Percentiles rank a stretch among this genome's conserved stretches.
Conservation (phyloP, 2,113 vertebrate species). For the Geococcyx californianus region DNA sequence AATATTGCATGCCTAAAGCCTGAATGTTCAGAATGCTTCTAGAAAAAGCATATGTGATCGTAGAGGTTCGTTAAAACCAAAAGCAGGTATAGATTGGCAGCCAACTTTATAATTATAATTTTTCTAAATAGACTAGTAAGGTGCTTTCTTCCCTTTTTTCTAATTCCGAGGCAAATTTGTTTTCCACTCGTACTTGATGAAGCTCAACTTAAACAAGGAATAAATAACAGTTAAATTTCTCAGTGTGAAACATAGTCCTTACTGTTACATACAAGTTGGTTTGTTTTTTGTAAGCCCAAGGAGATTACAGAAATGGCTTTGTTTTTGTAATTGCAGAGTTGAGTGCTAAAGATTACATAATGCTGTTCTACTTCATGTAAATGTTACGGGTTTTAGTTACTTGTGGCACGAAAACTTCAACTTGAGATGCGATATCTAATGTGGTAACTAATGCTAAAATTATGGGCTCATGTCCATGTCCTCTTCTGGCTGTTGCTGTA, state of each 20-base stretch:
- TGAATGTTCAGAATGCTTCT: neutral
- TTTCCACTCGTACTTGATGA: neutral
- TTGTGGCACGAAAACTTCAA: neutral
- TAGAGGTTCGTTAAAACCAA: neutral
- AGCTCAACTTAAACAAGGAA: neutral
- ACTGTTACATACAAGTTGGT: neutral
- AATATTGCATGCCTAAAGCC: neutral
- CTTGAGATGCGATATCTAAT: neutral
- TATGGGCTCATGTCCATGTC: neutral
- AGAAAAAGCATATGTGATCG: neutral
- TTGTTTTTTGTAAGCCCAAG: neutral
- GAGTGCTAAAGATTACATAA: neutral
- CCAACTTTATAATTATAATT: neutral
- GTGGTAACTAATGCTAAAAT: neutral
- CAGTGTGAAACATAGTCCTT: neutral
- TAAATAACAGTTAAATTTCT: neutral
- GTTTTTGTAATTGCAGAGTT: neutral
- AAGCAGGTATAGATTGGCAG: neutral
- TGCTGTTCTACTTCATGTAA: neutral
- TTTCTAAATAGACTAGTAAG: neutral
- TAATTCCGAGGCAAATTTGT: neutral
- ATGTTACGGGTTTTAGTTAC: neutral
- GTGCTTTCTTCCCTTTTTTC: rapidly evolving
- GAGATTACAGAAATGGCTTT: neutral
- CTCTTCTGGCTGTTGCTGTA: neutral